Evolutionary conservation across 1,140 invertebrate genomes (phyloP), one percentile per base, ranked within the genome.

Genomic region (Drosophila nasuta): DNA sequence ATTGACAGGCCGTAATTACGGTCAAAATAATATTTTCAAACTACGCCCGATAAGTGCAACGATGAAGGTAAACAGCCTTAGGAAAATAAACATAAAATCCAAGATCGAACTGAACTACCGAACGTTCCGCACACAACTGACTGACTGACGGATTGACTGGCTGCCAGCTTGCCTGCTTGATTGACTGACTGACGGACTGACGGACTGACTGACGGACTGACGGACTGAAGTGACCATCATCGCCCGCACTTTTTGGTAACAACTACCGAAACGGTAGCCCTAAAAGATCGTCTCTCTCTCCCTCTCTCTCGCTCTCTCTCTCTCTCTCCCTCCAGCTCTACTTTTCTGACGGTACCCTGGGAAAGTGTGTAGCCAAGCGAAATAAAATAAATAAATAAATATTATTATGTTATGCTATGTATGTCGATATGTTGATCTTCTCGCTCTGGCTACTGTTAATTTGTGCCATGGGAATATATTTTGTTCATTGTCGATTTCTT

Each of bases 21-120:
- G 91, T 89, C 91, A 92, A 92, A 91, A 92, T 91, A 92, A 92
- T 92, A 92, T 92, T 92, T 90, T 83, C 25, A 63, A 65, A 71
- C 51, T 67, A 71, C 41, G 28, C 28, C 28, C 46, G 60, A 60
- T 64, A 68, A 57, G 43, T 69, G 66, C 45, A 17, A 38, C 60
- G 56, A 68, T 77, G 66, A 76, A 73, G 74, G 70, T 85, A 91
- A 91, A 91, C 81, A 91, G 82, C 83, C 88, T 70, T 75, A 86
- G 77, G 81, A 89, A 91, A 91, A 90, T 77, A 85, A 89, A 91
- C 63, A 85, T 25, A 25, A 25, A 65, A 59, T 45, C 35, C 7
- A 8, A 38, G 8, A 25, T 25, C 58, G 35, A 51, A 45, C 25
- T 43, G 45, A 59, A 60, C 74, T 77, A 77, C 74, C 75, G 75